Evolutionary conservation across 2,888 invertebrate species (phyloP).

Genomic region (Julus scanicus): DNA sequence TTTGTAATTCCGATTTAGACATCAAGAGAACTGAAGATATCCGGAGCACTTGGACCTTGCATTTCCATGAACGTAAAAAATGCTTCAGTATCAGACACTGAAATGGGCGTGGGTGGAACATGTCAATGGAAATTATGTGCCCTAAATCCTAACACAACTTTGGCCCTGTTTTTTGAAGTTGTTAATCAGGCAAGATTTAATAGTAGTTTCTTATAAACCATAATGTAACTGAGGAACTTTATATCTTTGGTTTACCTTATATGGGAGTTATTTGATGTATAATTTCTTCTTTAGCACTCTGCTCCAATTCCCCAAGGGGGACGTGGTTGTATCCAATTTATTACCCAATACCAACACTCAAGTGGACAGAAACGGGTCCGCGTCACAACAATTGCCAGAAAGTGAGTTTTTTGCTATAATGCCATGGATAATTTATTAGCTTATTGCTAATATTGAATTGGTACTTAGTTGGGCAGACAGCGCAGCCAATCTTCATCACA

Average conservation of each 20-base stretch:
- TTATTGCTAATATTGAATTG: neutral
- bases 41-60: constrained; percentile 96
- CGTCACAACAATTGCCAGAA: constrained; percentile 97
- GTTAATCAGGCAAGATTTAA: constrained; percentile 72
- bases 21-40: constrained; percentile 92
- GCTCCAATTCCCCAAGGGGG: constrained; percentile 96
- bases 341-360: constrained; percentile 98
- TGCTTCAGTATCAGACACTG: constrained; percentile 92
- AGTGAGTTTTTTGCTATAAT: constrained; percentile 70
- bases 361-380: constrained; percentile 94
- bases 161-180: constrained; percentile 96
- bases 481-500: constrained; percentile 86
- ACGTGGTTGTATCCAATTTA: constrained; percentile 96
- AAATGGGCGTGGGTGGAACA: constrained; percentile 97
- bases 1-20: constrained; percentile 69
- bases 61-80: constrained; percentile 93
- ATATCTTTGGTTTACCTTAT: too few relatives aligned
- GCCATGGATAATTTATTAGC: neutral
- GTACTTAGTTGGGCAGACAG: constrained; percentile 91
- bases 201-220: neutral
- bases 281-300: constrained; percentile 76
- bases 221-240: too few relatives aligned
- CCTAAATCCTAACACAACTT: constrained; percentile 89
- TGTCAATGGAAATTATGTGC: constrained; percentile 99
- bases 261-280: too few relatives aligned